phyloP scores from a whole-genome alignment of 2,888 invertebrate genomes.

The Pseudoips prasinana region DNA sequence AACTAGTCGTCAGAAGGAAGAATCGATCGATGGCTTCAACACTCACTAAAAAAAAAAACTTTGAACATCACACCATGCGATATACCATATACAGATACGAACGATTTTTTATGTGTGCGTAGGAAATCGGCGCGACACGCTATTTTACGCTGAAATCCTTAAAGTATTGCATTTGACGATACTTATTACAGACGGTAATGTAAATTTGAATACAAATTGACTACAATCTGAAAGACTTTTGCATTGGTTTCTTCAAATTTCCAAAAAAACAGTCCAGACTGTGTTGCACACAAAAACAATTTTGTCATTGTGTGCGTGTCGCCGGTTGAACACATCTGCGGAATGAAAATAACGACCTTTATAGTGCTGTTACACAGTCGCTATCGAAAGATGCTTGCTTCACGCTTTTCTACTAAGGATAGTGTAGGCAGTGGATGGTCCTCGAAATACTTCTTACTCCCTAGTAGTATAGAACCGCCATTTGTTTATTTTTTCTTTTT shows the following conservation, averaged over 20 bases:
- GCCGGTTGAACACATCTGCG: conserved; percentile 24
- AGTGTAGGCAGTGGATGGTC: no score
- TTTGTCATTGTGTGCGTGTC: conserved; percentile 27
- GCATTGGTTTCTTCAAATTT: conserved; percentile 11
- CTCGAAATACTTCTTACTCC: no score
- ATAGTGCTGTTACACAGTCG: conserved; percentile 31
- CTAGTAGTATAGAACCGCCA: no score
- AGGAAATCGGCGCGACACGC: conserved; percentile 8
- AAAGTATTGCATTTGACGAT: no score
- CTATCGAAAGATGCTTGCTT: conserved; percentile 12
- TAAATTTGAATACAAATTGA: not conserved
- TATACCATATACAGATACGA: conserved; percentile 7
- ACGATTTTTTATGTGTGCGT: conserved; percentile 23
- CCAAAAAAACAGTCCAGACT: conserved; percentile 32
- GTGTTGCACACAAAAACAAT: conserved; percentile 24
- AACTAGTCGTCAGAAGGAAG: conserved; percentile 4
- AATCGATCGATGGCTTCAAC: conserved; percentile 22
- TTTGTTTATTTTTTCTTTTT: no score
- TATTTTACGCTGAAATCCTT: not conserved
- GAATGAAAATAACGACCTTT: conserved; percentile 44
- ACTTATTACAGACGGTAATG: no score
- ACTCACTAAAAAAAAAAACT: conserved; percentile 23
- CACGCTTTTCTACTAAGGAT: no score
- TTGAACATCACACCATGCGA: conserved; percentile 16
- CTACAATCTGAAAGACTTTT: conserved; percentile 3